Evolutionary conservation across 2,888 invertebrate species (phyloP).

Genomic region (Unio delphinus): DNA sequence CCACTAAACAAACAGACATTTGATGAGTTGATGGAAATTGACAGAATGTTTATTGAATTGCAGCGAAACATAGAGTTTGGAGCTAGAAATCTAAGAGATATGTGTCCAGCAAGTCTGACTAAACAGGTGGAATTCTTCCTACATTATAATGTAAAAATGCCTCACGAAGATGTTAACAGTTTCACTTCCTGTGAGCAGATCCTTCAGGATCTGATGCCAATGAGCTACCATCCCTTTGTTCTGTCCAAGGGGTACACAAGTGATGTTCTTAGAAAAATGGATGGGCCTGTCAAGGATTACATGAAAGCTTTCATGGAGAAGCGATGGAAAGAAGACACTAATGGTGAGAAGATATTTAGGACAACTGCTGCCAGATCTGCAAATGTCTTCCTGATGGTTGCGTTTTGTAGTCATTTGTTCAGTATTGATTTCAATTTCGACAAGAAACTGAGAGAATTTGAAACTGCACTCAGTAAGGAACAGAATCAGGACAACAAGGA

Average conservation of each 20-base stretch:
- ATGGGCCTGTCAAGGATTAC: slow-evolving; percentile 2
- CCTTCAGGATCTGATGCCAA: slow-evolving; percentile 20
- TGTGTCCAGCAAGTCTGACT: slow-evolving; percentile 5
- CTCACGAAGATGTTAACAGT: no score
- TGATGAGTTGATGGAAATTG: slow-evolving; percentile 15
- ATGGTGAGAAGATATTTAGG: slow-evolving; percentile 5
- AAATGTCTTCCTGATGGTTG: slow-evolving; percentile 15
- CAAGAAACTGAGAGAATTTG: no score
- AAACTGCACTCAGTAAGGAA: no score
- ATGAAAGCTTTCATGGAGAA: slow-evolving; percentile 13
- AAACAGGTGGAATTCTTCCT: slow-evolving; percentile 2
- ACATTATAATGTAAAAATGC: neutral
- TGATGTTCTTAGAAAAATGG: slow-evolving; percentile 7
- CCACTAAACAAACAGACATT: slow-evolving; percentile 4
- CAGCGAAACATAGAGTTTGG: slow-evolving; percentile 26
- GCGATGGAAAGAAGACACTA: slow-evolving; percentile 8
- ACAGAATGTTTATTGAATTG: slow-evolving; percentile 24
- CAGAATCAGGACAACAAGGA: no score
- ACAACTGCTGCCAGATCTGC: slow-evolving; percentile 13
- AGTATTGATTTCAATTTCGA: slow-evolving; percentile 4
- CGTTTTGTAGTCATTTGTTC: slow-evolving; percentile 22
- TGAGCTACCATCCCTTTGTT: slow-evolving; percentile 7
- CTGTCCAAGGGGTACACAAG: slow-evolving; percentile 11
- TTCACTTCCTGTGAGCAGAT: no score
- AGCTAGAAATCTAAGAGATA: slow-evolving; percentile 2